Conservation (phyloP, 2,797 vertebrate genomes). For the Pipistrellus pygmaeus region DNA sequence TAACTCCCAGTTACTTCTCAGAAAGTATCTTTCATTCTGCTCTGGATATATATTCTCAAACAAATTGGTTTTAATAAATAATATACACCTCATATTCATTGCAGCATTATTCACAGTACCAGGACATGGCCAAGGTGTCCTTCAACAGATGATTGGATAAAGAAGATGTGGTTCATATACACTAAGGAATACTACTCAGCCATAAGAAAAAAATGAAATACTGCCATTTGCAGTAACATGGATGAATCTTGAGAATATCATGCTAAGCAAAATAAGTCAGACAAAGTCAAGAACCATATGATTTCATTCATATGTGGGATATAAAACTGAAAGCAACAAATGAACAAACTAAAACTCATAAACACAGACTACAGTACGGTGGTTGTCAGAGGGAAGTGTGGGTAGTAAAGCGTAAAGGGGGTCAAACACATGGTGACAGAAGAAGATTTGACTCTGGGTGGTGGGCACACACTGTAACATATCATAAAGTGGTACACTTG, state of each 20-base stretch:
- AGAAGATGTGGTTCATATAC: neutral
- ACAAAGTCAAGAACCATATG: neutral
- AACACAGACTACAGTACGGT: neutral
- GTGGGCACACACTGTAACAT: neutral
- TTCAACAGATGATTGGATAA: neutral
- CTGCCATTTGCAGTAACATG: neutral
- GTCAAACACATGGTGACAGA: neutral
- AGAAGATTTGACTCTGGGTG: neutral
- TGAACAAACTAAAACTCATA: neutral
- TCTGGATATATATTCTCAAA: neutral
- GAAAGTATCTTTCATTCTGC: neutral
- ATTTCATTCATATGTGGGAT: neutral
- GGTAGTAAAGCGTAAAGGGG: neutral
- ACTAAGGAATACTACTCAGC: neutral
- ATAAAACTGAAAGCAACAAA: neutral
- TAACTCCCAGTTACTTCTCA: neutral
- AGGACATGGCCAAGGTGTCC: neutral
- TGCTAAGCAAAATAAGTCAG: neutral
- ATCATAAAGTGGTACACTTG: too few species aligned
- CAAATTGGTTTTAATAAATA: constrained; percentile 43
- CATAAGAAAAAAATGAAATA: neutral
- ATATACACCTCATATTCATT: neutral
- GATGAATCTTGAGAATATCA: neutral
- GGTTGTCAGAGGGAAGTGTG: neutral
- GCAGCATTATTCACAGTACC: neutral